phyloP scores from a whole-genome alignment of 1,140 invertebrate genomes.

The Drosophila aff. region DNA sequence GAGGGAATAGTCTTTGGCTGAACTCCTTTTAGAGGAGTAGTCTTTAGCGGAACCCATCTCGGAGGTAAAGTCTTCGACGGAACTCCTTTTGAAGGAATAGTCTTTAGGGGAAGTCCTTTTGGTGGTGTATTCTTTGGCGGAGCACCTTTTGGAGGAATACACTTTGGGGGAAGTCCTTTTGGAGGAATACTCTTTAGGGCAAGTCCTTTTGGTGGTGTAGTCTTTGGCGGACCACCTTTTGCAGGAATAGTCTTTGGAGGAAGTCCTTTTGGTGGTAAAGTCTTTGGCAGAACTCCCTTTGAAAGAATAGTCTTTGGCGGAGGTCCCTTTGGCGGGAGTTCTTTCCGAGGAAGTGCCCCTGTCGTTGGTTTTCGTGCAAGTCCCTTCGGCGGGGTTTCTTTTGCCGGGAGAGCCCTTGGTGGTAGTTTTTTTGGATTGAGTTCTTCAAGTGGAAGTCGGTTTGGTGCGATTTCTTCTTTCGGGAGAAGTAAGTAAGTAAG shows the following conservation, averaged over 20 bases:
- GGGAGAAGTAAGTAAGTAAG: not conserved
- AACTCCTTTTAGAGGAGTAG: too few species aligned
- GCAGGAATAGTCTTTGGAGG: not conserved
- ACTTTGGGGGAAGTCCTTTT: not conserved
- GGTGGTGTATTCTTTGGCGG: not conserved
- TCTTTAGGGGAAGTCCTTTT: too few species aligned
- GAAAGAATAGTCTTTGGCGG: too few species aligned
- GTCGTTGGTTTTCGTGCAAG: not conserved
- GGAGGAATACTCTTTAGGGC: not conserved
- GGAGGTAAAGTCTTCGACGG: too few species aligned
- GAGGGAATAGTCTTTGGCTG: too few species aligned
- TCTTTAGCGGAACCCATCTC: too few species aligned
- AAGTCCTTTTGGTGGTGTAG: not conserved
- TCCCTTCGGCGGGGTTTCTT: not conserved
- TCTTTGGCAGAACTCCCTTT: not conserved
- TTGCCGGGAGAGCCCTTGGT: not conserved
- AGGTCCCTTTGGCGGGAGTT: too few species aligned
- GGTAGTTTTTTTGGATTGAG: not conserved
- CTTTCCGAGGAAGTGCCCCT: too few species aligned
- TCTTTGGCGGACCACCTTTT: not conserved
- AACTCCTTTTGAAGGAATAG: too few species aligned
- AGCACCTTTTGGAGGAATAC: not conserved
- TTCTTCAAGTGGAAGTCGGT: not conserved
- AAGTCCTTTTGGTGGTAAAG: too few species aligned
- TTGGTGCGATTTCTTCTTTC: not conserved